A percentile compares a stretch with the other conserved stretches of the same genome.
These are phyloP conservation scores for Trematocara nigrifrons DNA, from an alignment of 2,113 vertebrate genomes.

Conservation along the genomic window DNA sequence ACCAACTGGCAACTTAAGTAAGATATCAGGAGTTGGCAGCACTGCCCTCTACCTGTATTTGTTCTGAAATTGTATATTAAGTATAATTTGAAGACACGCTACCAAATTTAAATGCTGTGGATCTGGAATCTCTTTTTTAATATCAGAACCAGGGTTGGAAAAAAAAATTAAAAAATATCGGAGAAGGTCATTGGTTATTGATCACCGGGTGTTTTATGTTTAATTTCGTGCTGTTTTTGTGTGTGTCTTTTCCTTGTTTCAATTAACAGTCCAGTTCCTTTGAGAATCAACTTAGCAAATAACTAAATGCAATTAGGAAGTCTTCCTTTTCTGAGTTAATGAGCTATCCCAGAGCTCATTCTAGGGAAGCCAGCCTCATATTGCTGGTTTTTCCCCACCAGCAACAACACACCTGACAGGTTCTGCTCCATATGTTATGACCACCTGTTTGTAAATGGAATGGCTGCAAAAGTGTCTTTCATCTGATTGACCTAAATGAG, in stretches of 20 bases:
- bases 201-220: neutral
- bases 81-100: neutral
- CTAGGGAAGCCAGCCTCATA: neutral
- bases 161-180: rapidly evolving
- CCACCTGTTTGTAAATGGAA: neutral
- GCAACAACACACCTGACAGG: neutral
- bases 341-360: neutral
- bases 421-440: neutral
- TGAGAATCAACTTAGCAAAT: neutral
- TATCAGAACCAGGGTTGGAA: neutral
- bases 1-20: neutral
- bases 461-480: neutral
- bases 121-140: neutral
- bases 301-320: neutral
- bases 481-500: neutral
- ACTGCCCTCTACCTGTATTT: neutral
- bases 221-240: neutral
- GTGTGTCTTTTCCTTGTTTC: rapidly evolving
- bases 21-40: neutral
- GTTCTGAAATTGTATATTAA: neutral
- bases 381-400: neutral
- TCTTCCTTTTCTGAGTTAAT: neutral
- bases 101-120: neutral
- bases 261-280: neutral
- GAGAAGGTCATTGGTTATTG: neutral